A percentile compares a stretch with the other conserved stretches of the same genome.
Evolutionary conservation across 92 coral and sea anemone species (phyloP).

Genomic region (Micromussa lordhowensis): DNA sequence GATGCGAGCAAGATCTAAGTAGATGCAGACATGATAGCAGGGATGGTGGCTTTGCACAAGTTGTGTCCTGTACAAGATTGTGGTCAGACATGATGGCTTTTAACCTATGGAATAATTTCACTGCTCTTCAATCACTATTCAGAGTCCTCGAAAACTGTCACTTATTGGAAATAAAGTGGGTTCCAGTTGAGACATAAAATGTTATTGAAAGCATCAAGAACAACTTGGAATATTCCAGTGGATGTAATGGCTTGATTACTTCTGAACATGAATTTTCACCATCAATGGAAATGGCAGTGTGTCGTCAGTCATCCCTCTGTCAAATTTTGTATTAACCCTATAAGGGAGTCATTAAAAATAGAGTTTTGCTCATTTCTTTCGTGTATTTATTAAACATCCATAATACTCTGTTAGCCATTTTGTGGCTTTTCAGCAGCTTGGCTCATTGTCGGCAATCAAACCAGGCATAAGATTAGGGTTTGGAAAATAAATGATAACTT

Average conservation of each 20-base stretch:
- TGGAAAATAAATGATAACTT: too few species aligned
- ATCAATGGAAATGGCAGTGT: constrained; percentile 1
- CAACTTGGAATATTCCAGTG: constrained; percentile 18
- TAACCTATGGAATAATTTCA: neutral
- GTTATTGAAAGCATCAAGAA: neutral
- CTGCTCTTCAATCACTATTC: neutral
- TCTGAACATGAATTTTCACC: constrained; percentile 18
- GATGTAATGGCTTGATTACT: constrained; percentile 21
- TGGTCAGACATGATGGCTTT: constrained; percentile 44
- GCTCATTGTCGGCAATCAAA: neutral
- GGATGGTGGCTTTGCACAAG: constrained; percentile 27
- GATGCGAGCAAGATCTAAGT: constrained; percentile 98
- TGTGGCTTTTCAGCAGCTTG: neutral
- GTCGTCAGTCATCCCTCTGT: constrained; percentile 20
- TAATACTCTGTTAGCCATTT: neutral
- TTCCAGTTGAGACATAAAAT: constrained; percentile 1
- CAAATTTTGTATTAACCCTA: constrained; percentile 1
- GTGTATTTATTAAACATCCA: neutral
- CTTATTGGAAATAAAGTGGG: neutral
- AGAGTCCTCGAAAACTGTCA: neutral
- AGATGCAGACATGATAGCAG: constrained; percentile 13
- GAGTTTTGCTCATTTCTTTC: neutral
- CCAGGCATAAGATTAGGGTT: too few species aligned
- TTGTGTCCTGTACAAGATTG: neutral
- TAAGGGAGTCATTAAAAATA: constrained; percentile 15